phyloP scores from a whole-genome alignment of 2,113 vertebrate species.

The Grallaria varia region DNA sequence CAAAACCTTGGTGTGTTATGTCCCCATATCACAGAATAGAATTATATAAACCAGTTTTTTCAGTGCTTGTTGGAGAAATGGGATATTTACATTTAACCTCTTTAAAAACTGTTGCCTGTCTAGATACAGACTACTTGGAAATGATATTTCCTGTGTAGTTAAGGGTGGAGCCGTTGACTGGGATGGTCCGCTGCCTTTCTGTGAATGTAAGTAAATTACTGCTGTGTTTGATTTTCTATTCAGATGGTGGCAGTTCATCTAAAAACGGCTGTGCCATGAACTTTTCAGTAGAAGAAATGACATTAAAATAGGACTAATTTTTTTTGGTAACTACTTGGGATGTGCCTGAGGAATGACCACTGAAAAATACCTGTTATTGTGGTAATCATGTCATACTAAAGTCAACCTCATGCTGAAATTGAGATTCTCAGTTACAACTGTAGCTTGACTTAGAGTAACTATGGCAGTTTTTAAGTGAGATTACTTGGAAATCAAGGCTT shows the following conservation, averaged over 20 bases:
- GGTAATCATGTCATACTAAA: neutral
- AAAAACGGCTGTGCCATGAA: neutral
- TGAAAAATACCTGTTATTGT: neutral
- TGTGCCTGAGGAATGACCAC: neutral
- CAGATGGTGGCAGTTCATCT: neutral
- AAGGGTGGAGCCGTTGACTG: neutral
- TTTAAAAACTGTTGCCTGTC: neutral
- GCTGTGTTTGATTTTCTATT: neutral
- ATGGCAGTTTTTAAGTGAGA: neutral
- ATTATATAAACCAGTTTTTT: neutral
- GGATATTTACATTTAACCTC: neutral
- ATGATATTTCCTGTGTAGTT: neutral
- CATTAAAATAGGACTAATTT: neutral
- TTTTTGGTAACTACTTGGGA: neutral
- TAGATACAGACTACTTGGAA: slow-evolving; percentile 35
- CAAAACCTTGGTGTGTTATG: neutral
- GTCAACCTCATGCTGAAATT: neutral
- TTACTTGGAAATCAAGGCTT: neutral
- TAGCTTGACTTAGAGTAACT: neutral
- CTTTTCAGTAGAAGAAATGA: neutral
- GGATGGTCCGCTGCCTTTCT: neutral
- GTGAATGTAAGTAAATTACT: slow-evolving; percentile 59
- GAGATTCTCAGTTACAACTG: neutral
- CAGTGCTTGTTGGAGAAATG: neutral
- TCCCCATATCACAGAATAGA: neutral